Conservation (phyloP, 2,113 vertebrate genomes). For the Malurus melanocephalus region DNA sequence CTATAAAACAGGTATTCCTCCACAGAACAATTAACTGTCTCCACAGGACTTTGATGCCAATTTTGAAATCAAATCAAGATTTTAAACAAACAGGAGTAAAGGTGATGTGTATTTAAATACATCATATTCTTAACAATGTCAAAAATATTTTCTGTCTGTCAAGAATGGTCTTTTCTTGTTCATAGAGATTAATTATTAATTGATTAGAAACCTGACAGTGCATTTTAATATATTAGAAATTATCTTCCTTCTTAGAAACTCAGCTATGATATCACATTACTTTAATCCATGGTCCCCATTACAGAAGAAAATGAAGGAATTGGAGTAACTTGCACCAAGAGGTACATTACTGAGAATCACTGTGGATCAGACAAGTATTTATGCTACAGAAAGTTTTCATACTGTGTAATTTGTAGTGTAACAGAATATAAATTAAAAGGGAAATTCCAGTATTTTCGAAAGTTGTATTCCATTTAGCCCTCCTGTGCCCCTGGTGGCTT, state of each 20-base stretch:
- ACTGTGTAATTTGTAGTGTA: neutral
- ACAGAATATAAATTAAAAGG: neutral
- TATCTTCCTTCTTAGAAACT: neutral
- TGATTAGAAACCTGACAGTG: neutral
- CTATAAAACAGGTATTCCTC: neutral
- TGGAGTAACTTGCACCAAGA: neutral
- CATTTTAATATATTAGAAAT: neutral
- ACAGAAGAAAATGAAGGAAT: neutral
- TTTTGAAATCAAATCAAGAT: neutral
- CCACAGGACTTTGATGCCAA: neutral
- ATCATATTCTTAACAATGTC: neutral
- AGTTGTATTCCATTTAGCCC: neutral
- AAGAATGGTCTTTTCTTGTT: neutral
- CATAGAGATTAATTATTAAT: neutral
- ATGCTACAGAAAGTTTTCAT: neutral
- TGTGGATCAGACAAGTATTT: neutral
- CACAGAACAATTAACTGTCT: neutral
- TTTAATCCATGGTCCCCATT: neutral
- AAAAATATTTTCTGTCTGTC: neutral
- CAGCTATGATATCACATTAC: neutral
- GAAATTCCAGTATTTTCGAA: neutral
- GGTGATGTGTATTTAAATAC: neutral
- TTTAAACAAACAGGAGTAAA: neutral
- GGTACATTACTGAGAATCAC: neutral
- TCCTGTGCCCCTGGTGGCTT: neutral